Conservation (phyloP, 1,140 invertebrate species). For the Ctenoplectra terminalis region DNA sequence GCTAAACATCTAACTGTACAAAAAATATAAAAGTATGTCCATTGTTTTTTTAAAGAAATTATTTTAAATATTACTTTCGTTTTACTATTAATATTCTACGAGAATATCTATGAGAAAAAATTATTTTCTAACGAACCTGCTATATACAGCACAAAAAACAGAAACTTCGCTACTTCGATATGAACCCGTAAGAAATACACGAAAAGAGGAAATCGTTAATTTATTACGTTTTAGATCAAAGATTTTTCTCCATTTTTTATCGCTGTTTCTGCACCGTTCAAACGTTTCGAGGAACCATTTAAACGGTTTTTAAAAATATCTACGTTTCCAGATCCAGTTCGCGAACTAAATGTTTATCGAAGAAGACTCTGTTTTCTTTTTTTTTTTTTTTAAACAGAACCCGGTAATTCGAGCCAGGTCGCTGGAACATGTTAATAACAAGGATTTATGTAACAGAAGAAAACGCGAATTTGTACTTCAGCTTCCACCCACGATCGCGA, state of each 20-base stretch:
- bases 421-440: constrained; percentile 6
- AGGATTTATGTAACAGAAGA: constrained; percentile 31
- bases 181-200: too few relatives aligned
- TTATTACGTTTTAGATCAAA: not conserved
- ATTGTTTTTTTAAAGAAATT: too few relatives aligned
- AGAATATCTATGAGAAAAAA: too few relatives aligned
- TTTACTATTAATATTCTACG: too few relatives aligned
- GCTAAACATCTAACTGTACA: too few relatives aligned
- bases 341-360: not conserved
- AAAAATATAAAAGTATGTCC: too few relatives aligned
- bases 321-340: not conserved
- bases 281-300: not conserved
- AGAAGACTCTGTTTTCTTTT: not conserved
- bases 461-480: constrained; percentile 26
- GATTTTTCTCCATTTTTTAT: not conserved
- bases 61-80: too few relatives aligned
- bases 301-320: constrained; percentile 4
- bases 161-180: too few relatives aligned
- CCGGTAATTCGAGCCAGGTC: not conserved
- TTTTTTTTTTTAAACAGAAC: constrained; percentile 1
- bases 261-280: too few relatives aligned
- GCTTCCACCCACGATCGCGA: constrained; percentile 35
- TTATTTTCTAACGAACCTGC: too few relatives aligned
- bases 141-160: too few relatives aligned
- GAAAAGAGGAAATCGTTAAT: not conserved